phyloP scores from a whole-genome alignment of 1,140 invertebrate species.

The Drosophila pachea region DNA sequence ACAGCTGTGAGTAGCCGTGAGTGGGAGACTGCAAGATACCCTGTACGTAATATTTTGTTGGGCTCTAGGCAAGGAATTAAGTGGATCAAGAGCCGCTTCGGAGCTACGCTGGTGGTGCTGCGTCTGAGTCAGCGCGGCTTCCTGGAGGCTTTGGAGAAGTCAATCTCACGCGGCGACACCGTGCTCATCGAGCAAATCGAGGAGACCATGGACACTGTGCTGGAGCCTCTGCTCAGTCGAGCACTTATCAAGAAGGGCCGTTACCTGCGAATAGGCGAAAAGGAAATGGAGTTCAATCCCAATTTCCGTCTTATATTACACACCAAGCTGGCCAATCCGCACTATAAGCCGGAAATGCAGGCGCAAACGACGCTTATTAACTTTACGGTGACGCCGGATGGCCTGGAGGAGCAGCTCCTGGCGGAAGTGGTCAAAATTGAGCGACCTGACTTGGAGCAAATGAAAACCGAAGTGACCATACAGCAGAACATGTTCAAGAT shows the following conservation, averaged over 20 bases:
- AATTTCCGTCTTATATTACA: slow-evolving; percentile 93
- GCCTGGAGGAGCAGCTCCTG: slow-evolving; percentile 95
- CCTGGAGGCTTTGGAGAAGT: slow-evolving; percentile 90
- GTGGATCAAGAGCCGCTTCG: slow-evolving; percentile 96
- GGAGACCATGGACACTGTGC: slow-evolving; percentile 92
- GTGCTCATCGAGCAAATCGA: slow-evolving; percentile 95
- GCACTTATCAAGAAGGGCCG: slow-evolving; percentile 92
- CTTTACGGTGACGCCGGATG: slow-evolving; percentile 96
- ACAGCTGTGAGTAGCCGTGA: slow-evolving; percentile 80
- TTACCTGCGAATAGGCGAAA: slow-evolving; percentile 90
- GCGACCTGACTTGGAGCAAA: slow-evolving; percentile 92
- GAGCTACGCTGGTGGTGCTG: slow-evolving; percentile 85
- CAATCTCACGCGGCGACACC: slow-evolving; percentile 86
- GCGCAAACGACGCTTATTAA: slow-evolving; percentile 97
- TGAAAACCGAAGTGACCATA: slow-evolving; percentile 88
- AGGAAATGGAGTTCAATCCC: slow-evolving; percentile 93
- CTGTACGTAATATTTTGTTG: background rate
- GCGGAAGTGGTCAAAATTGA: slow-evolving; percentile 97
- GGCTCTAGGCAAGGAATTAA: slow-evolving; percentile 89
- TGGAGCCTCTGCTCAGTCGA: slow-evolving; percentile 92
- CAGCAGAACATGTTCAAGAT: slow-evolving; percentile 98
- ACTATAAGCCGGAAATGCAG: slow-evolving; percentile 98
- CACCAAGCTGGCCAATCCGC: slow-evolving; percentile 96
- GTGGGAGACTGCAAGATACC: background rate
- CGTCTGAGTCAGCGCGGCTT: slow-evolving; percentile 90